Evolutionary conservation across 2,888 invertebrate genomes (phyloP).

Genomic region (Philopedon plagiatum): DNA sequence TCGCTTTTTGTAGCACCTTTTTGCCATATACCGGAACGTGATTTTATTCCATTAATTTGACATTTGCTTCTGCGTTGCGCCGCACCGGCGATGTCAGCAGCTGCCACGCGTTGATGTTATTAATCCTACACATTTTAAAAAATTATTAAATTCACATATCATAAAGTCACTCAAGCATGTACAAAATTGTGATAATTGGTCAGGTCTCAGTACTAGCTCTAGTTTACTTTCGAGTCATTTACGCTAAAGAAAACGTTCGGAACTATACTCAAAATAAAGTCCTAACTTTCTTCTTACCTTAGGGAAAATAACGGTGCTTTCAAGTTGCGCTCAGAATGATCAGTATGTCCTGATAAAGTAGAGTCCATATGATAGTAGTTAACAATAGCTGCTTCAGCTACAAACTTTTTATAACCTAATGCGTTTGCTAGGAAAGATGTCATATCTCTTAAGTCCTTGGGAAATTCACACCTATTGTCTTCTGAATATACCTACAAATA

Average conservation of each 20-base stretch:
- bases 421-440: slow-evolving; percentile 75
- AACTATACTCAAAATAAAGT: neutral
- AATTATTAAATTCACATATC: no score
- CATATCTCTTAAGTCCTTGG: slow-evolving; percentile 79
- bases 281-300: slow-evolving; percentile 74
- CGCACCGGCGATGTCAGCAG: no score
- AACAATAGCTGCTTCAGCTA: slow-evolving; percentile 93
- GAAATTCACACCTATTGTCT: slow-evolving; percentile 77
- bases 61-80: no score
- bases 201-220: no score
- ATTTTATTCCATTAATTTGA: no score
- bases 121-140: no score
- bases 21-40: no score
- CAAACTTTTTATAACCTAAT: slow-evolving; percentile 75
- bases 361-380: slow-evolving; percentile 97
- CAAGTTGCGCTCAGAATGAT: slow-evolving; percentile 91
- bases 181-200: no score
- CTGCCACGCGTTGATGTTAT: no score
- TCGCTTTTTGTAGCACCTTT: no score
- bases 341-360: slow-evolving; percentile 93
- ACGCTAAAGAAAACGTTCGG: neutral
- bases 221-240: no score
- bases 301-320: slow-evolving; percentile 92
- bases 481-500: slow-evolving; percentile 75
- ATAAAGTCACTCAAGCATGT: no score